These are phyloP conservation scores for Neostethus bicornis DNA, from an alignment of 2,797 vertebrate species.

Conservation along the genomic window DNA sequence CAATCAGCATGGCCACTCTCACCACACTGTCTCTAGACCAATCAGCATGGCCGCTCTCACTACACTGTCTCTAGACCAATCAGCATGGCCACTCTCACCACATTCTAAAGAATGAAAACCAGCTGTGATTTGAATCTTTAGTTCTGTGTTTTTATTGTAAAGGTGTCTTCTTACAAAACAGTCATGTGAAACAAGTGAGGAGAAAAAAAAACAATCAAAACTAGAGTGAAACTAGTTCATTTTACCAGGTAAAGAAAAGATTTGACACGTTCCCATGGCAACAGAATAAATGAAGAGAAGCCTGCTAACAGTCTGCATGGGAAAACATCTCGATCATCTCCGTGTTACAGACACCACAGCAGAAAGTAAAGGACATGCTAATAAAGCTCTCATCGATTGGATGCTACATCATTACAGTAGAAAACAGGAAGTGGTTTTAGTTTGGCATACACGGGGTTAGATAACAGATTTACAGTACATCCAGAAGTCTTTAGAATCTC, in stretches of 20 bases:
- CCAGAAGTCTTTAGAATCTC: constrained; percentile 49
- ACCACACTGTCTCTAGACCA: no score
- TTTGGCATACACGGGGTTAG: constrained; percentile 67
- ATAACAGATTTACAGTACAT: constrained; percentile 66
- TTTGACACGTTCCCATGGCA: no score
- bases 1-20: no score
- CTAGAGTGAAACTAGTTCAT: constrained; percentile 38
- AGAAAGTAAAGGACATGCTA: constrained; percentile 50
- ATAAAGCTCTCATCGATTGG: constrained; percentile 31
- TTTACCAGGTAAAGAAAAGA: no score
- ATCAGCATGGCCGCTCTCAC: no score
- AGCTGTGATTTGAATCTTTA: constrained; percentile 36
- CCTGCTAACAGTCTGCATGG: no score
- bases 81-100: no score
- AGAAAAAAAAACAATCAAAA: constrained; percentile 24
- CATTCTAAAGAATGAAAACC: no score
- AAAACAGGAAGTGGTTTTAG: constrained; percentile 58
- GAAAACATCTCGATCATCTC: constrained; percentile 19
- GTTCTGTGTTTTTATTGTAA: constrained; percentile 86
- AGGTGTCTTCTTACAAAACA: constrained; percentile 94
- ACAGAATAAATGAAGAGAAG: no score
- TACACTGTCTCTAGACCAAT: no score
- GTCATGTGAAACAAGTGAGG: constrained; percentile 78
- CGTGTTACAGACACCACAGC: constrained; percentile 59
- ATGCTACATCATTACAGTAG: constrained; percentile 69